Evolutionary conservation across 2,113 vertebrate genomes (phyloP).

Genomic region (Saguinus imperator): DNA sequence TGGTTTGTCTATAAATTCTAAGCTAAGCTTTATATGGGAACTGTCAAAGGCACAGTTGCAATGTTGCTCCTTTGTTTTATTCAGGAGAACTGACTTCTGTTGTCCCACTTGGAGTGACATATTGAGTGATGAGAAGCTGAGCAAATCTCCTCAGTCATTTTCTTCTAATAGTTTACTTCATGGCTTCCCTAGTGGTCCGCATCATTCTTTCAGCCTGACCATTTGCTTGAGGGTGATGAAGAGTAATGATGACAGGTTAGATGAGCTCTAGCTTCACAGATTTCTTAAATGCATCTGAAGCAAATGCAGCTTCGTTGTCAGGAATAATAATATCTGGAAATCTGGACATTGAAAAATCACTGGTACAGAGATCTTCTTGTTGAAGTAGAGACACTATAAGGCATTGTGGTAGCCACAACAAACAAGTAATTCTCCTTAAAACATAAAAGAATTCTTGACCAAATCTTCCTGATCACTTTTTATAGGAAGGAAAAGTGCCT

Average conservation of each 20-base stretch:
- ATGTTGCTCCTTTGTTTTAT: background rate
- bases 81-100: background rate
- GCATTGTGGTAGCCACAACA: background rate
- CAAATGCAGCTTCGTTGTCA: constrained; percentile 37
- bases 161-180: background rate
- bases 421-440: background rate
- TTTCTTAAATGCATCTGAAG: constrained; percentile 52
- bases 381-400: background rate
- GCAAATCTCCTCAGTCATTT: constrained; percentile 12
- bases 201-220: background rate
- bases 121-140: constrained; percentile 12
- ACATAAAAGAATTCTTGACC: background rate
- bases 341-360: background rate
- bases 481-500: background rate
- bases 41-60: background rate
- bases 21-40: background rate
- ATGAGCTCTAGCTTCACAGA: constrained; percentile 16
- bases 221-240: constrained; percentile 39
- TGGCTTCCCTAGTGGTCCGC: background rate
- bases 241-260: constrained; percentile 5
- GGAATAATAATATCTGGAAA: constrained; percentile 42
- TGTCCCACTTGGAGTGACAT: constrained; percentile 18
- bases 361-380: background rate
- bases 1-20: background rate
- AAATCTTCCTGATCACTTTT: background rate